phyloP scores from a whole-genome alignment of 2,797 vertebrate species.

The Enteromius thamalakanensis region DNA sequence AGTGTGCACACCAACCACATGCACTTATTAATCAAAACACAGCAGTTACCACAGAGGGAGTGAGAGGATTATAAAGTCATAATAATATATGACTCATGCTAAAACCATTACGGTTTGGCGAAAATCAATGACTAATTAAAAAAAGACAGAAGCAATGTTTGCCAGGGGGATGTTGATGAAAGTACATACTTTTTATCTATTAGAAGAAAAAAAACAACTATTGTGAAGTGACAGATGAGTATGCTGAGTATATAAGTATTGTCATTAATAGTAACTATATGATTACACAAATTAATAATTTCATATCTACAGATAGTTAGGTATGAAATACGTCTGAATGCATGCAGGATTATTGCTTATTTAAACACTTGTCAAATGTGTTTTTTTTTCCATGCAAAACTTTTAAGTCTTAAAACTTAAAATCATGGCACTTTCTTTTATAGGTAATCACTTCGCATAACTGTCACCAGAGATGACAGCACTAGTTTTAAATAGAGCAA shows the following conservation, averaged over 20 bases:
- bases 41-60: slow-evolving; percentile 45
- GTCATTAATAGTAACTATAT: slow-evolving; percentile 2
- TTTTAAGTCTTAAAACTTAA: background rate
- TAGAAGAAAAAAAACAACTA: slow-evolving; percentile 6
- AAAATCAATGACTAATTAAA: slow-evolving; percentile 12
- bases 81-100: slow-evolving; percentile 40
- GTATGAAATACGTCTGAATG: background rate
- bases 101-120: slow-evolving; percentile 26
- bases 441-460: background rate
- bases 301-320: slow-evolving; percentile 13
- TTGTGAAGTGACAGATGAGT: background rate
- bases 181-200: background rate
- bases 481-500: slow-evolving; percentile 2
- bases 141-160: slow-evolving; percentile 28
- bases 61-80: slow-evolving; percentile 53
- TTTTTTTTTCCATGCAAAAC: background rate
- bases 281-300: slow-evolving; percentile 10
- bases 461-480: background rate
- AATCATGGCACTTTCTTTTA: background rate
- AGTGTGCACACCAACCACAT: slow-evolving; percentile 74
- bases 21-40: slow-evolving; percentile 72
- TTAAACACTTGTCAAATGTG: background rate
- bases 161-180: slow-evolving; percentile 5
- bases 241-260: background rate
- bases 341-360: slow-evolving; percentile 20